Evolutionary conservation across 2,888 invertebrate species (phyloP), one percentile per base, ranked within the genome.

Genomic region (Plusia festucae): DNA sequence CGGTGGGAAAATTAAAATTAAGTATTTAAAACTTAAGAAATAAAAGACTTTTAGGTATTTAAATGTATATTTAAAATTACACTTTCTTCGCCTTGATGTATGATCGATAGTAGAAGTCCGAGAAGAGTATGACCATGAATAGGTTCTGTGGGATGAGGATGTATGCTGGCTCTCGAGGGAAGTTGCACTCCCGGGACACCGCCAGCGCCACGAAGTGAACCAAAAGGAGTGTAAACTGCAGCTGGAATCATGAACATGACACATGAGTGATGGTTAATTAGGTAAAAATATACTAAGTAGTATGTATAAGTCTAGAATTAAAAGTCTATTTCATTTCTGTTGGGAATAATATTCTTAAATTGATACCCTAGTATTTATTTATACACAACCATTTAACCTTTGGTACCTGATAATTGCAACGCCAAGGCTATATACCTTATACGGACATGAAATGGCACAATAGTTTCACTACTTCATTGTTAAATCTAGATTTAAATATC

Each of bases 101-200:
- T 0, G 96, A 82, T 60, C 95, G 95, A 76, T 95, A 95, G 82
- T 97, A 97, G 88, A 97, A 97, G 76, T 97, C 96, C 6, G 90
- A 87, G 84, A 97, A 97, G 24, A 97, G 88, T n/a, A 96, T 82
- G 9, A 97, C 90, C 96, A 97, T 96, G 81, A 97, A 96, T 0
- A 96, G 75, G 85, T 97, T 96, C 84, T 97, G 97, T 0, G 96
- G 96, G 20, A 97, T 90, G 30, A 96, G 88, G 7, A 96, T 75
- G 60, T 93, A 92, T 0, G 95, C 91, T 0, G 95, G 92, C 82
- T 93, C 88, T 46, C 90, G 90, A 1, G 97, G 97, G 83, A 93
- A 96, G 0, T 82, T 85, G 82, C 97, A 97, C 30, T 96, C 91
- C 0, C 90, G 78, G 22, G 86, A 80, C 65, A 94, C 80, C 5